Evolutionary conservation across 2,797 vertebrate genomes (phyloP).

Genomic region (Halcyon chelicuti): DNA sequence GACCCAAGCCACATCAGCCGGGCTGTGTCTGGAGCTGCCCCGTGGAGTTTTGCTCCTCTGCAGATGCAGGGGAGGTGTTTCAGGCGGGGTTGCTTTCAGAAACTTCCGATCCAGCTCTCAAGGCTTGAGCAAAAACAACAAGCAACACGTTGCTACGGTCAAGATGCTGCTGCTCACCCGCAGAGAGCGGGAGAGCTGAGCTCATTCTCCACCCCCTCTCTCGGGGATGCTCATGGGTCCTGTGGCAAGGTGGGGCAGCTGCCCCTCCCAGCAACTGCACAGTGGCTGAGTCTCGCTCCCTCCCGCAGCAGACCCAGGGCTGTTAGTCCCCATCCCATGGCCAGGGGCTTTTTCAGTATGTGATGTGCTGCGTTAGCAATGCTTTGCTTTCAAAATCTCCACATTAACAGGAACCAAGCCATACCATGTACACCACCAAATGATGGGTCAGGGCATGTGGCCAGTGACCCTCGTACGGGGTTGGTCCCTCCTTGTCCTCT

Average conservation of each 20-base stretch:
- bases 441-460: background rate
- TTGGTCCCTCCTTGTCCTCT: background rate
- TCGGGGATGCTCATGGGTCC: background rate
- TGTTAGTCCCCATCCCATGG: background rate
- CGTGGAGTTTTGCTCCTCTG: fast-evolving
- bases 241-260: fast-evolving
- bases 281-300: background rate
- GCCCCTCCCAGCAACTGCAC: fast-evolving
- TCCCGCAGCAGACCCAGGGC: background rate
- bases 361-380: fast-evolving
- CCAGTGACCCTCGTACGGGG: fast-evolving
- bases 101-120: background rate
- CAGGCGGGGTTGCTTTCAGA: background rate
- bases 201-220: conserved; percentile 43
- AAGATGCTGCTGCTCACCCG: background rate
- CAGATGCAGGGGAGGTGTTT: background rate
- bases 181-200: background rate
- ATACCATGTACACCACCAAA: fast-evolving
- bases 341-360: background rate
- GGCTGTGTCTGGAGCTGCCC: background rate
- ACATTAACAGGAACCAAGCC: fast-evolving
- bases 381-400: background rate
- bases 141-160: background rate
- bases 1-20: background rate
- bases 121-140: background rate